Conservation (phyloP, 2,113 vertebrate genomes). For the Tupaia chinensis region DNA sequence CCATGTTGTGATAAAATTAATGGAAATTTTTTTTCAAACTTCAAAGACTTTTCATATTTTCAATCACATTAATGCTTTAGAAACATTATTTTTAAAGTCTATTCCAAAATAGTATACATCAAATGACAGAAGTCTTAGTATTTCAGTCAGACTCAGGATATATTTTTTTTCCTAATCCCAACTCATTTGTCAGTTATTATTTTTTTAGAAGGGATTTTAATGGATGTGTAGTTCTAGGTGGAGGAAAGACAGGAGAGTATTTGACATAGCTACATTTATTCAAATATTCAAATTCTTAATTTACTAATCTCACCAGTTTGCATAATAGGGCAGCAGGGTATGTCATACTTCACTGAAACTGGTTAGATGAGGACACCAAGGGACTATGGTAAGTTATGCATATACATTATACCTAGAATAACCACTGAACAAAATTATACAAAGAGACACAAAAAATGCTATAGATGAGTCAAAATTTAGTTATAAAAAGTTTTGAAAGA, state of each 20-base stretch:
- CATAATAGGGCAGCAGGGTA: not conserved
- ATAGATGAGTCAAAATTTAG: not conserved
- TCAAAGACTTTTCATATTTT: slow-evolving; percentile 21
- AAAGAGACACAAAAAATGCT: not conserved
- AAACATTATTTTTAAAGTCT: slow-evolving; percentile 43
- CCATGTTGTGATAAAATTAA: not conserved
- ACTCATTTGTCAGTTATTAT: not conserved
- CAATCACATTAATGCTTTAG: not conserved
- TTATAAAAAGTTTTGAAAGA: slow-evolving; percentile 32
- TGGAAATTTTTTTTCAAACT: not conserved
- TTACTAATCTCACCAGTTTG: not conserved
- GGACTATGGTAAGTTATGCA: not conserved
- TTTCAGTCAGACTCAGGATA: not conserved
- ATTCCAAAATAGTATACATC: not conserved
- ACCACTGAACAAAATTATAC: not conserved
- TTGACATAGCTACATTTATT: not conserved
- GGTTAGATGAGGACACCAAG: not conserved
- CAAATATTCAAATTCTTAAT: slow-evolving; percentile 21
- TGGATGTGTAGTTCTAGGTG: not conserved
- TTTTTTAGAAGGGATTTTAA: not conserved
- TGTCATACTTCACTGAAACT: not conserved
- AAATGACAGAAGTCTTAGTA: slow-evolving; percentile 10
- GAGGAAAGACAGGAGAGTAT: not conserved
- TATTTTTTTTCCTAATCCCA: not conserved
- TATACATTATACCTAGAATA: not conserved